Percentiles rank a stretch among this genome's conserved stretches.
Evolutionary conservation across 2,113 vertebrate genomes (phyloP).

Genomic region (Ornithorhynchus anatinus): DNA sequence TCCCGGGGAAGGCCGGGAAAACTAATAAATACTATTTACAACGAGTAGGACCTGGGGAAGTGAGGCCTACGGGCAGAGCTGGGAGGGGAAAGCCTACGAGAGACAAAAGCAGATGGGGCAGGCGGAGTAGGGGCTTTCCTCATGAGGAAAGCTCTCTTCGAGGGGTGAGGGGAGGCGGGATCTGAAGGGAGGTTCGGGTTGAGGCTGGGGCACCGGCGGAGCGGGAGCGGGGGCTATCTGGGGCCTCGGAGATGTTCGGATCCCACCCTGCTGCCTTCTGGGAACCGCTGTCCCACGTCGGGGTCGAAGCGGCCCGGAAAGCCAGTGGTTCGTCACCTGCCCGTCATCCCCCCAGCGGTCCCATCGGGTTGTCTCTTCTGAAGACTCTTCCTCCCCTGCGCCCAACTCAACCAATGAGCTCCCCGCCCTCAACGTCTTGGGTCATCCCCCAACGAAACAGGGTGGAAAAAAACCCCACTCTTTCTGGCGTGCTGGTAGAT

Average conservation of each 20-base stretch:
- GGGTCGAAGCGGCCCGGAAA: background rate
- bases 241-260: accelerated
- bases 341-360: background rate
- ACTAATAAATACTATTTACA: slow-evolving; percentile 89
- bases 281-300: background rate
- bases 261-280: background rate
- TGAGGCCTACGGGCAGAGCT: background rate
- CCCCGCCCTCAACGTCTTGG: background rate
- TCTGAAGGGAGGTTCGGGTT: background rate
- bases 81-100: slow-evolving; percentile 15
- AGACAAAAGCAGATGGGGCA: background rate
- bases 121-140: slow-evolving; percentile 20
- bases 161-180: background rate
- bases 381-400: background rate
- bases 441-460: background rate
- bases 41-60: slow-evolving; percentile 32
- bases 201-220: too few species aligned
- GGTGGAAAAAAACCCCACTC: background rate
- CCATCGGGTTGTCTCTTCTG: background rate
- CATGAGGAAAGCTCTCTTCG: background rate
- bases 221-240: background rate
- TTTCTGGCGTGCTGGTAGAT: slow-evolving; percentile 1
- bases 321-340: background rate
- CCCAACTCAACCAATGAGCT: background rate
- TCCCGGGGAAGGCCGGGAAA: slow-evolving; percentile 38